Evolutionary conservation across 2,888 invertebrate genomes (phyloP), one percentile per base, ranked within the genome.

Genomic region (Melanostoma mellinum): DNA sequence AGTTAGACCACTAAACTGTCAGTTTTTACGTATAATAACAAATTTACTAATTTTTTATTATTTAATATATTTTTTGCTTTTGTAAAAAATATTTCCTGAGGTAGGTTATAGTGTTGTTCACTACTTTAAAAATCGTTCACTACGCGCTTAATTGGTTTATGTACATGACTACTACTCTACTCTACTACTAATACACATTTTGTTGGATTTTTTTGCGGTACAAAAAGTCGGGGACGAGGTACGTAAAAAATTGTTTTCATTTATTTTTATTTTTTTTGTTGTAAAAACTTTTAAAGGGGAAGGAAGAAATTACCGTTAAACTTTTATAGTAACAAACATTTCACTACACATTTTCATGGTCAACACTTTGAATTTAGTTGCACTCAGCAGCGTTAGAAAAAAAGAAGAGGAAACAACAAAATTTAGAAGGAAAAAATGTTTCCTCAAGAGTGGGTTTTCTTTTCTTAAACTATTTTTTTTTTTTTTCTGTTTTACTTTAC

Each of bases 61-160:
- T 42, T 40, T 40, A 20, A 20, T 20, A 20, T 20, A 30, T 56
- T 61, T 61, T 30, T 60, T 76, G 65, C 40, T 58, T 44, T 46
- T 56, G 56, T 73, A 68, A 58, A 79, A 84, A 79, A 84, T 67
- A 81, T 68, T 78, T 79, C 84, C 84, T 79, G 79, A 79, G 79
- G 53, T 78, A 20, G 20, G 20, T 20, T 20, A 69, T 63, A 58
- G 55, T 67, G 84, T 71, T 67, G 53, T 10, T 79, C 52, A 52
- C 74, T 46, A 69, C 46, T 50, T 46, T 56, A 30, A 42, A 68
- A 58, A 48, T 69, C 40, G 40, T 68, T 79, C 73, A 82, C 78
- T 82, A 72, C 76, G 81, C 81, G 82, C 44, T 32, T 56, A 65
- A 9, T 65, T 44, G 65, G 53, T 77, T 55, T 77, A 73, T 82